These are phyloP conservation scores for Phoenicopterus ruber DNA, from an alignment of 2,113 vertebrate genomes.

Conservation along the genomic window DNA sequence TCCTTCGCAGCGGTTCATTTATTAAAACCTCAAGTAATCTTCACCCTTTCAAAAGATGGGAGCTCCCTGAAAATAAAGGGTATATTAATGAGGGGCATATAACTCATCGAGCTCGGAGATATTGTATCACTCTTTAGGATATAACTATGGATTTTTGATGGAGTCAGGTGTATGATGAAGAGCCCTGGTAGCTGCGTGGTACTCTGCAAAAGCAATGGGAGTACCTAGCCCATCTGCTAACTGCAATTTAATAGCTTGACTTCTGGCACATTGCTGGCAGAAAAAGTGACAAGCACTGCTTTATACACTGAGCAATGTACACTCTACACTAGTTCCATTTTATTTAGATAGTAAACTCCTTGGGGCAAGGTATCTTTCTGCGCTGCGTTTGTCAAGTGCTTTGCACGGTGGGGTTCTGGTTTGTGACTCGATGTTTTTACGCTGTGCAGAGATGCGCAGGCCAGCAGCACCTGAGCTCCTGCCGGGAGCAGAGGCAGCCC, in stretches of 20 bases:
- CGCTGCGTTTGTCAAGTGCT: neutral
- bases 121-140: neutral
- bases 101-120: neutral
- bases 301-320: conserved; percentile 24
- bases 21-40: conserved; percentile 62
- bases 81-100: conserved; percentile 42
- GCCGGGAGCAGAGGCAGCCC: neutral
- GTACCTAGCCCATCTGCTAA: conserved; percentile 39
- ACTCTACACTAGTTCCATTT: conserved; percentile 48
- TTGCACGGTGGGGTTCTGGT: neutral
- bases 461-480: neutral
- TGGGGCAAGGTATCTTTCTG: conserved; percentile 38
- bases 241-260: conserved; percentile 37
- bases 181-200: neutral
- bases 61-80: conserved; percentile 42
- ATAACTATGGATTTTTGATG: conserved; percentile 14
- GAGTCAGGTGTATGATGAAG: conserved; percentile 29
- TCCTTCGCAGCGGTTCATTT: conserved; percentile 64
- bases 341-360: conserved; percentile 59
- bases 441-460: neutral
- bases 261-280: conserved; percentile 41
- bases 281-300: conserved; percentile 25
- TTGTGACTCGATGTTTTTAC: neutral
- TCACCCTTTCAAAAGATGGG: conserved; percentile 22
- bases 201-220: neutral